Evolutionary conservation across 2,797 vertebrate genomes (phyloP).

Genomic region (Antennarius maculatus): DNA sequence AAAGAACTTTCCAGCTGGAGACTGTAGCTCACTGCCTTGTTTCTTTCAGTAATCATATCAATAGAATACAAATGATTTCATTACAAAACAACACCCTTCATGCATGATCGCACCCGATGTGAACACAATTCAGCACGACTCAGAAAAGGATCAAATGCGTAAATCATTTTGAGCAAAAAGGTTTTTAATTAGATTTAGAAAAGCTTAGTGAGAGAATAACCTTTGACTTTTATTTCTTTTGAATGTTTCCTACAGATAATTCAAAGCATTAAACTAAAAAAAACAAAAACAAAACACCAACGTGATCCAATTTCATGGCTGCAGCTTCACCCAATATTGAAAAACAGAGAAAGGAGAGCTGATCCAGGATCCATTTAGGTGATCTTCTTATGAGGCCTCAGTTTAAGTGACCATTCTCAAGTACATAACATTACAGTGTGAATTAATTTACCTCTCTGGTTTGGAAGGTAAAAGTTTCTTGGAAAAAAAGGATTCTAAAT

Average conservation of each 20-base stretch:
- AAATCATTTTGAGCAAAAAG: constrained; percentile 29
- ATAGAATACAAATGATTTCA: constrained; percentile 43
- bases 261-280: background rate
- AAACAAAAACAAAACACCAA: background rate
- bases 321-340: background rate
- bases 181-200: constrained; percentile 35
- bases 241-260: constrained; percentile 1
- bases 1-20: constrained; percentile 30
- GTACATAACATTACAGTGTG: background rate
- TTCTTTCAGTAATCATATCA: constrained; percentile 21
- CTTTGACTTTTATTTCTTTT: background rate
- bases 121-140: constrained; percentile 29
- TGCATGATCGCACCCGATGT: constrained; percentile 15
- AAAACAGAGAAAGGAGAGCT: background rate
- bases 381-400: background rate
- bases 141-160: constrained; percentile 43
- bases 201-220: no score
- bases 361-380: background rate
- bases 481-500: no score
- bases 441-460: no score
- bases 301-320: constrained; percentile 2
- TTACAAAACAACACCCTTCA: constrained; percentile 30
- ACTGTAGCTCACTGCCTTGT: constrained; percentile 4
- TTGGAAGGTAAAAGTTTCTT: no score
- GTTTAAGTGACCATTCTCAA: background rate